Conservation (phyloP, 2,113 vertebrate genomes). For the Orycteropus afer region DNA sequence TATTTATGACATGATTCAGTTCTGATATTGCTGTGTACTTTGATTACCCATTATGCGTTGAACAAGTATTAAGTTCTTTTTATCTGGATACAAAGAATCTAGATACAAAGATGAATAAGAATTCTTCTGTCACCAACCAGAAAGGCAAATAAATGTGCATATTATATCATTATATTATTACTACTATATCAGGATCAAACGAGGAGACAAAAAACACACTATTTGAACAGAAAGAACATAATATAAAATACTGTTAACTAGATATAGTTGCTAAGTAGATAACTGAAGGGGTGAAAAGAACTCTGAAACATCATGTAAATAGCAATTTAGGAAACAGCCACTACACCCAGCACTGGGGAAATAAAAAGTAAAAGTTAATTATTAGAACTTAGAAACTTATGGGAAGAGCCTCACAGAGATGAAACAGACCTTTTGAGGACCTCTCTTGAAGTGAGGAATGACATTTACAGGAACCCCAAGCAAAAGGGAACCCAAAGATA, state of each 20-base stretch:
- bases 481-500: not conserved
- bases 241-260: not conserved
- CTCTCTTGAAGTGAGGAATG: not conserved
- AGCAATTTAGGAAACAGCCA: not conserved
- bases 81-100: not conserved
- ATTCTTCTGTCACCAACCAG: not conserved
- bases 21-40: not conserved
- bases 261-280: not conserved
- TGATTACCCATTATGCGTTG: not conserved
- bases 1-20: not conserved
- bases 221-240: slow-evolving; percentile 33
- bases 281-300: not conserved
- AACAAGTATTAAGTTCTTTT: not conserved
- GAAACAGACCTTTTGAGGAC: not conserved
- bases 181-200: not conserved
- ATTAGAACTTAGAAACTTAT: slow-evolving; percentile 26
- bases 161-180: not conserved
- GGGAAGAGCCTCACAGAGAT: not conserved
- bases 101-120: not conserved
- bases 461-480: not conserved
- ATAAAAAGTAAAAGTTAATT: slow-evolving; percentile 13
- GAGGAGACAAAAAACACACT: not conserved
- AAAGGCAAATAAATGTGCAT: not conserved
- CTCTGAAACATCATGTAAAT: not conserved
- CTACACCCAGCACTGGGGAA: not conserved